These are phyloP conservation scores for Eulithis prunata DNA, from an alignment of 2,888 invertebrate species.

Conservation along the genomic window DNA sequence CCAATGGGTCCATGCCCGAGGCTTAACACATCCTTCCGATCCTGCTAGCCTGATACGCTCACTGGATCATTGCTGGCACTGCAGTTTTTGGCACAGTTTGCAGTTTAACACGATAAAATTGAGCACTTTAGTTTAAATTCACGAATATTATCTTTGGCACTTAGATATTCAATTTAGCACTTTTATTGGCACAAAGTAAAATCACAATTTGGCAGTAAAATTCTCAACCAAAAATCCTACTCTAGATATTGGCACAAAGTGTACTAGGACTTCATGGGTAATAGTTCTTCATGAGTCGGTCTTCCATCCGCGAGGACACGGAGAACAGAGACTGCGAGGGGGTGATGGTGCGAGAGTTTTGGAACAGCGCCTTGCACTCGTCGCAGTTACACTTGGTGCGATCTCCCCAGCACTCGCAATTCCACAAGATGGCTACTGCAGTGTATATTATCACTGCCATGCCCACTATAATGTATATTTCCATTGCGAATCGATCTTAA, in stretches of 20 bases:
- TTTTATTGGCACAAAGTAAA: conserved; percentile 2
- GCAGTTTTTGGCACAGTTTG: conserved; percentile 15
- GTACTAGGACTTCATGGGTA: conserved; percentile 19
- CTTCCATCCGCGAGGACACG: conserved; percentile 67
- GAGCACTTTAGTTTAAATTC: conserved; percentile 3
- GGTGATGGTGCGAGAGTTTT: conserved; percentile 45
- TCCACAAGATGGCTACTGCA: conserved; percentile 61
- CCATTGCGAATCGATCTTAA: conserved; percentile 60
- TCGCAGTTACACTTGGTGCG: conserved; percentile 71
- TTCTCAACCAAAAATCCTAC: background rate
- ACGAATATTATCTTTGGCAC: conserved; percentile 4
- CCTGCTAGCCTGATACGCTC: conserved; percentile 30
- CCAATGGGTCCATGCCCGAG: conserved; percentile 90
- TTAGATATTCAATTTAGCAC: background rate
- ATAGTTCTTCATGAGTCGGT: conserved; percentile 46
- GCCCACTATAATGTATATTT: conserved; percentile 73
- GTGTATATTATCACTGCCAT: conserved; percentile 73
- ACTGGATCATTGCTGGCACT: conserved; percentile 31
- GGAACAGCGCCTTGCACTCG: conserved; percentile 67
- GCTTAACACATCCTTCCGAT: conserved; percentile 40
- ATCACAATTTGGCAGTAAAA: conserved; percentile 9
- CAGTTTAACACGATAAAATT: background rate
- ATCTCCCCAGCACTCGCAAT: conserved; percentile 67
- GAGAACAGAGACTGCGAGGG: conserved; percentile 53
- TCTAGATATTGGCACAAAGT: background rate